phyloP scores from a whole-genome alignment of 2,888 invertebrate species.

The Cetonia aurata region DNA sequence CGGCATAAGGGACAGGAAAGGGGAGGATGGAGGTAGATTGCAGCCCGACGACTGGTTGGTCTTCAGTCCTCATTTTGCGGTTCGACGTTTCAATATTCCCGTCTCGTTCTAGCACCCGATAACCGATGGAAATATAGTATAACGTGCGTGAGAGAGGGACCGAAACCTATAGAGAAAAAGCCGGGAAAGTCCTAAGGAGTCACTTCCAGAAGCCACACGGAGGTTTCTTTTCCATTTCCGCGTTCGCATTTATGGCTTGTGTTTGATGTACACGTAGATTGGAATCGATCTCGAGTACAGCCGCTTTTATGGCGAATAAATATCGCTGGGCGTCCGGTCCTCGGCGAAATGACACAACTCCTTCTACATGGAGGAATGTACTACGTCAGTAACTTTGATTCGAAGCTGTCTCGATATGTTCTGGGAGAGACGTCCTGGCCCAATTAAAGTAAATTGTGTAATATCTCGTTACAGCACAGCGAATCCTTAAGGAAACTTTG shows the following conservation, averaged over 20 bases:
- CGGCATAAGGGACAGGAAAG: constrained; percentile 13
- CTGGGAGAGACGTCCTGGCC: too few relatives aligned
- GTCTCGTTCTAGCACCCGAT: too few relatives aligned
- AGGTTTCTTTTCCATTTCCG: constrained; percentile 57
- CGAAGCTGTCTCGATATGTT: neutral
- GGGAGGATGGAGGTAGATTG: constrained; percentile 29
- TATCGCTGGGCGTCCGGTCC: constrained; percentile 45
- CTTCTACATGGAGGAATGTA: neutral
- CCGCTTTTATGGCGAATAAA: constrained; percentile 56
- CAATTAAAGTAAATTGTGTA: neutral
- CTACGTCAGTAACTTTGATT: neutral
- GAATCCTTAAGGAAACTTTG: too few relatives aligned
- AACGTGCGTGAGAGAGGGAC: constrained; percentile 39
- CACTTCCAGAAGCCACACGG: constrained; percentile 52
- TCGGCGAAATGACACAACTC: neutral
- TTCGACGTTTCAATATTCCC: too few relatives aligned
- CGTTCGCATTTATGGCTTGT: constrained; percentile 56
- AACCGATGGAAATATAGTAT: neutral
- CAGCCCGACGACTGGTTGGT: neutral
- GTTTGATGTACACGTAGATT: constrained; percentile 57
- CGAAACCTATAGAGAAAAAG: constrained; percentile 46
- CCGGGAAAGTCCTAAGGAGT: constrained; percentile 53
- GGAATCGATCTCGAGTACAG: constrained; percentile 51
- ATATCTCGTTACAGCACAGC: neutral
- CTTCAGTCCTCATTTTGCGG: constrained; percentile 24